These are phyloP conservation scores for Phalanger gymnotis DNA, from an alignment of 2,797 vertebrate genomes.

Conservation along the genomic window DNA sequence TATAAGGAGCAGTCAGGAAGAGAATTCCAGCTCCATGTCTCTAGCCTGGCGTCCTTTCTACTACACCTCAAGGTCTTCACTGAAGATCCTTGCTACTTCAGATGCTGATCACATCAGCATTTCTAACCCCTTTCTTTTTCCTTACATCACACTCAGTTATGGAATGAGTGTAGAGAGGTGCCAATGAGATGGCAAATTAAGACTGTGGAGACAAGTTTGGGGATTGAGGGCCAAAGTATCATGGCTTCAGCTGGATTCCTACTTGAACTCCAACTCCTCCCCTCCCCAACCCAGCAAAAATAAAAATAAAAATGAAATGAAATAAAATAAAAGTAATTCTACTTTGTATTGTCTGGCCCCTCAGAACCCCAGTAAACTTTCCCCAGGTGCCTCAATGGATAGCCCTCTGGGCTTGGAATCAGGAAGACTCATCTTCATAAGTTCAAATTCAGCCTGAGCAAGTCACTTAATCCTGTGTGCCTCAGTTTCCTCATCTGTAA, in stretches of 20 bases:
- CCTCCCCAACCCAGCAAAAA: too few relatives aligned
- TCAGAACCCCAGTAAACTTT: neutral
- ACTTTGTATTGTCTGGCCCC: neutral
- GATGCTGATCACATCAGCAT: neutral
- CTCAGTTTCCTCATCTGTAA: neutral
- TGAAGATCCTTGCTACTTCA: neutral
- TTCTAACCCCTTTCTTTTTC: neutral
- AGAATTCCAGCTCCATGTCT: neutral
- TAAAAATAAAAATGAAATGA: too few relatives aligned
- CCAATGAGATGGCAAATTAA: neutral
- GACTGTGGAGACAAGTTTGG: neutral
- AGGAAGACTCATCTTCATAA: neutral
- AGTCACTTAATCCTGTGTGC: neutral
- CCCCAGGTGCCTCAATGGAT: neutral
- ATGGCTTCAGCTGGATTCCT: neutral
- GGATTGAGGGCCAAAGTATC: neutral
- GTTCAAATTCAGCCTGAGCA: neutral
- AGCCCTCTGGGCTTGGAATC: neutral
- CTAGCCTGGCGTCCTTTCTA: neutral
- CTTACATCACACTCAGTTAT: neutral
- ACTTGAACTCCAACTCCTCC: neutral
- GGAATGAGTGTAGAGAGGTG: neutral
- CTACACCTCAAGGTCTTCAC: neutral
- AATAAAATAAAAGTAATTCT: too few relatives aligned
- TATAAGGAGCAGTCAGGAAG: neutral